Base-by-base conservation (phyloP, 2,888 invertebrate species). In the Acrobasis repandana region DNA sequence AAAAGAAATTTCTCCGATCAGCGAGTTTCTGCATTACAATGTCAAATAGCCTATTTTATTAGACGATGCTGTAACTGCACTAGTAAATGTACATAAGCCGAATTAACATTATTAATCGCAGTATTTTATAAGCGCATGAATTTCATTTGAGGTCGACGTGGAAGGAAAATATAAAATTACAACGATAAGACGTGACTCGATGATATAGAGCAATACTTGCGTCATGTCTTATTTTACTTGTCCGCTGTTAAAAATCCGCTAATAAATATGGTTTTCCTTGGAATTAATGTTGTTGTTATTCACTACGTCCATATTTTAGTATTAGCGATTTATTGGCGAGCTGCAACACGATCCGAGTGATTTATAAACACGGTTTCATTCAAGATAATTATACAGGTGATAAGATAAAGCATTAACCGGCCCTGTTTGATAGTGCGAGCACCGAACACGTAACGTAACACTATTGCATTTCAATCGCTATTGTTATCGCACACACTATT, bases 331-430 rank as follows among this genome's bases (percentile, higher is more conserved):
- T 67, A 72, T 69, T 60, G 59, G 60, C 60, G 63, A 63, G 65
- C 64, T 63, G 67, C 69, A 71, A 72, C 72, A 73, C 73, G 73
- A 76, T 67, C 71, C 63, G 60, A 67, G 69, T 75, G 68, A 74
- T 82, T 76, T 77, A 76, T 75, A 74, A 76, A 79, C 73, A 76
- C 70, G 67, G 68, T 69, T 74, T 67, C 74, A 75, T 82, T 79
- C 70, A 77, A 72, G 69, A 75, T 79, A 78, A 79, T 80, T 77
- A 73, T 70, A 66, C 63, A 68, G 69, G 64, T 68, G 75, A 79
- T 77, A 80, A 79, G 75, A 79, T 77, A 80, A 79, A 68, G 65
- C 67, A 36, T 52, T 79, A 75, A 78, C 77, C 77, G 75, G 66
- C 69, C 71, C 67, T 63, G 65, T 67, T 75, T 74, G 74, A 78